Evolutionary conservation across 1,140 invertebrate genomes (phyloP), one percentile per base, ranked within the genome.

Genomic region (Sminthurides bifidus): DNA sequence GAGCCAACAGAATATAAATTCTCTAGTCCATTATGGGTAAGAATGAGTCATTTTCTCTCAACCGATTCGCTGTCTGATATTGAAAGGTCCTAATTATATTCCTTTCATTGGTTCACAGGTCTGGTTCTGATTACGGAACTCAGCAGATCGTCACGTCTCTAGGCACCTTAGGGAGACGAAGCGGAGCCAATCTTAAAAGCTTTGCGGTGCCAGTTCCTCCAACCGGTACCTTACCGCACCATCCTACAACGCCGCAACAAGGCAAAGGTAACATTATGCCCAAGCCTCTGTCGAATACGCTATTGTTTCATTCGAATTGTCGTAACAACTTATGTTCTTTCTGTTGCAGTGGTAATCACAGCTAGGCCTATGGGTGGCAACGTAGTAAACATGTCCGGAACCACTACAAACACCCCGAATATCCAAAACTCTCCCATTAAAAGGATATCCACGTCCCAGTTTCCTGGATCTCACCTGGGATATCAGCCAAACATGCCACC

Each of bases 141-240:
- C 57, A 56, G 40, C 60, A 58, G 31, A 45, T 35, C 26, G 59
- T 52, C 12, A 61, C 55, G 26, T 58, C 31, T 33, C 27, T 58
- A 27, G 60, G 60, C 12, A 61, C 60, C 2, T 33, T 61, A 17
- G 45, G 31, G 35, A 44, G 60, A 17, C n/a, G 60, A 37, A 58
- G 55, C 4, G 54, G 45, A 27, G 15, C 33, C 19, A 59, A 59
- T 44, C 40, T 64, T 6, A 58, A 60, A 44, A 64, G 62, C 40
- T 64, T 64, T 55, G 52, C 58, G 30, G 62, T 64, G 50, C 62
- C 62, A 10, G 52, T 61, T 29, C 59, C 59, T 26, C 54, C 59
- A 8, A 40, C 2, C 21, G 38, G 46, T 49, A 52, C 43, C 6
- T 24, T 33, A 6, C 23, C 53, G 17, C 56, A 58, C 31, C 54